Percentiles rank a stretch among this genome's conserved stretches.
Evolutionary conservation across 2,888 invertebrate genomes (phyloP).

Genomic region (Cryptophagus acutangulus): DNA sequence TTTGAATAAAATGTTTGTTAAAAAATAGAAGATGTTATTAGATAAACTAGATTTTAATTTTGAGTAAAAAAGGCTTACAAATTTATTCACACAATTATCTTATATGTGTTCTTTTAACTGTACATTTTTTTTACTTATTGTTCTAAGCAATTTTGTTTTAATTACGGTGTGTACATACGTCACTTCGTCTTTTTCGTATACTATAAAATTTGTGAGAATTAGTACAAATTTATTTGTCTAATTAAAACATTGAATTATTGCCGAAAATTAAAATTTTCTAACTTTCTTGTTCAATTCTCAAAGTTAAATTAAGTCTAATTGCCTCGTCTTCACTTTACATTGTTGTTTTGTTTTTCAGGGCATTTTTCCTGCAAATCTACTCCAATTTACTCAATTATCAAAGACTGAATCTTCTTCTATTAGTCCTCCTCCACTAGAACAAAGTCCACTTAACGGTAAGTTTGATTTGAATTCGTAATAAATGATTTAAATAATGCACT

Average conservation of each 20-base stretch:
- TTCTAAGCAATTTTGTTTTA: conserved; percentile 23
- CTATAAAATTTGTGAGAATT: conserved; percentile 37
- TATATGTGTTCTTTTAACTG: conserved; percentile 20
- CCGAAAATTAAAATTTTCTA: neutral
- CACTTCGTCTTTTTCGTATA: conserved; percentile 23
- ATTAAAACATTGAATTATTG: conserved; percentile 5
- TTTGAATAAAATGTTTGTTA: too few species aligned
- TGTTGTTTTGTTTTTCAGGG: conserved; percentile 43
- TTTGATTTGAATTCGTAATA: conserved; percentile 12
- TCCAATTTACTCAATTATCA: conserved; percentile 45
- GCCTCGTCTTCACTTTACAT: neutral
- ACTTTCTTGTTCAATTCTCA: conserved; percentile 2
- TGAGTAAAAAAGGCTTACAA: too few species aligned
- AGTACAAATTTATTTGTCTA: conserved; percentile 21
- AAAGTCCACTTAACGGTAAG: conserved; percentile 47
- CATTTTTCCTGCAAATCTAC: conserved; percentile 48
- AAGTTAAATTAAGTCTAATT: conserved; percentile 2
- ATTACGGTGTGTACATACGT: too few species aligned
- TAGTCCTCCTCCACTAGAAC: conserved; percentile 44
- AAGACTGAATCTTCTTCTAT: conserved; percentile 45
- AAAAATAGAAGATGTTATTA: too few species aligned
- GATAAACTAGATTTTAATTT: too few species aligned
- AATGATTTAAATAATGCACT: neutral
- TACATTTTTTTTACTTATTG: conserved; percentile 29
- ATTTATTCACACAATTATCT: conserved; percentile 7